A percentile compares a stretch with the other conserved stretches of the same genome.
Evolutionary conservation across 37 sponge, comb jelly and placozoan genomes (phyloP).

Genomic region (Cliona cf. orientalis): DNA sequence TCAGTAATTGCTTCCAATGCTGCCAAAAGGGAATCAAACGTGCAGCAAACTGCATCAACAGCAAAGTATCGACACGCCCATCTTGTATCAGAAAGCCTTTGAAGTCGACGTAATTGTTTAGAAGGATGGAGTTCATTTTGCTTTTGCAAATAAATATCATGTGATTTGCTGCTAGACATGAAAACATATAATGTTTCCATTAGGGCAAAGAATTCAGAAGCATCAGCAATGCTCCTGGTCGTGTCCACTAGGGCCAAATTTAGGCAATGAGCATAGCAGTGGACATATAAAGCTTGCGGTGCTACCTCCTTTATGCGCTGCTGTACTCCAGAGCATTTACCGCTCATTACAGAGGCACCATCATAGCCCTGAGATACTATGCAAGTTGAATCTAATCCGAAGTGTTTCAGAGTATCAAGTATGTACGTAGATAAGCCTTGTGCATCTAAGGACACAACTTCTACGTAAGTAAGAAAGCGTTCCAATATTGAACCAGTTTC

Average conservation of each 20-base stretch:
- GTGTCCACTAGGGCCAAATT: slow-evolving; percentile 39
- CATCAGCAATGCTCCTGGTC: slow-evolving; percentile 19
- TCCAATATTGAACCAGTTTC: slow-evolving; percentile 28
- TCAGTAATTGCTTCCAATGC: slow-evolving; percentile 23
- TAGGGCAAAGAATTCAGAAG: slow-evolving; percentile 57
- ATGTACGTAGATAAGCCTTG: slow-evolving; percentile 35
- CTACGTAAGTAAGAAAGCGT: slow-evolving; percentile 45
- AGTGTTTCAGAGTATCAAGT: slow-evolving; percentile 18
- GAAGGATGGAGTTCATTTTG: slow-evolving; percentile 58
- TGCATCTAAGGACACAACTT: slow-evolving; percentile 27
- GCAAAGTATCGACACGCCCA: slow-evolving; percentile 53
- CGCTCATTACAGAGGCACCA: slow-evolving; percentile 68
- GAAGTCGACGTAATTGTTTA: slow-evolving; percentile 48
- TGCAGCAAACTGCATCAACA: slow-evolving; percentile 40
- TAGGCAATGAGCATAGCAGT: slow-evolving; percentile 59
- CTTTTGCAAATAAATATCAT: slow-evolving; percentile 40
- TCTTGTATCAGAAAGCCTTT: slow-evolving; percentile 55
- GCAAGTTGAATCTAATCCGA: slow-evolving; percentile 31
- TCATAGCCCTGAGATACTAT: slow-evolving; percentile 69
- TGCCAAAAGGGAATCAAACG: slow-evolving; percentile 17
- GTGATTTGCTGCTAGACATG: slow-evolving; percentile 37
- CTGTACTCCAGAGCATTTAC: slow-evolving; percentile 46
- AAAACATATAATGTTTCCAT: slow-evolving; percentile 56
- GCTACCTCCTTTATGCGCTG: slow-evolving; percentile 46
- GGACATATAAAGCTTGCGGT: slow-evolving; percentile 43